These are phyloP conservation scores for Cacoxenus indagator DNA, from an alignment of 2,888 invertebrate species.

Conservation along the genomic window DNA sequence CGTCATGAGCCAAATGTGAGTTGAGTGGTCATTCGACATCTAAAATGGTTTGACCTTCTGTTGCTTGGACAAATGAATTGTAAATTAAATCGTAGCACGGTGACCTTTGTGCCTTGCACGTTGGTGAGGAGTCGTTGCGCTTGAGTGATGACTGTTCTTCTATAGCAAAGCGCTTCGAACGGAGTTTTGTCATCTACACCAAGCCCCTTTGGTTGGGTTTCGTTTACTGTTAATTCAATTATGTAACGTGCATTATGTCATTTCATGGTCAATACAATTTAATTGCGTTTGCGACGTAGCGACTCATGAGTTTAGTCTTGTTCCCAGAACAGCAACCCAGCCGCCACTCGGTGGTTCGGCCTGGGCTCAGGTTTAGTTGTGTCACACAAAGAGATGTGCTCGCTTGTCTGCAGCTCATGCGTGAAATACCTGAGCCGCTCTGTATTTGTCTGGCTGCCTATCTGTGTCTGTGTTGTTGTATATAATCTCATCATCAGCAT, in stretches of 20 bases:
- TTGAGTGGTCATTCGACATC: too few relatives aligned
- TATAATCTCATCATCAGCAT: background rate
- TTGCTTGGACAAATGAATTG: background rate
- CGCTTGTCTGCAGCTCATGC: conserved; percentile 25
- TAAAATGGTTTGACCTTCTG: conserved; percentile 53
- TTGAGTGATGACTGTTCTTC: conserved; percentile 36
- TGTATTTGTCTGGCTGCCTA: too few relatives aligned
- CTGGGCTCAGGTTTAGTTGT: conserved; percentile 41
- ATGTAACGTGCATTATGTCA: conserved; percentile 47
- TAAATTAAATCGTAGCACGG: background rate
- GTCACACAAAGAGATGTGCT: conserved; percentile 25
- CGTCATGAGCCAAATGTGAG: too few relatives aligned
- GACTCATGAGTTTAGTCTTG: too few relatives aligned
- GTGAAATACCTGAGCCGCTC: conserved; percentile 18
- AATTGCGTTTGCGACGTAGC: conserved; percentile 44
- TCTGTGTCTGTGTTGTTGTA: background rate
- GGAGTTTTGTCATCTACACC: conserved; percentile 9
- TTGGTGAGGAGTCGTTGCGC: conserved; percentile 28
- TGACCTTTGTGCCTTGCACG: conserved; percentile 43
- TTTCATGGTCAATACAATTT: conserved; percentile 59
- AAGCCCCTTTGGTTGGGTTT: conserved; percentile 7
- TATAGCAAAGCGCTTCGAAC: too few relatives aligned
- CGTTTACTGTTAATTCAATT: conserved; percentile 64
- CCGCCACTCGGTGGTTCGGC: too few relatives aligned
- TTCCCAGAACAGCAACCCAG: too few relatives aligned